A percentile compares a stretch with the other conserved stretches of the same genome.
Conservation (phyloP, 2,797 vertebrate genomes). For the Dallia pectoralis region DNA sequence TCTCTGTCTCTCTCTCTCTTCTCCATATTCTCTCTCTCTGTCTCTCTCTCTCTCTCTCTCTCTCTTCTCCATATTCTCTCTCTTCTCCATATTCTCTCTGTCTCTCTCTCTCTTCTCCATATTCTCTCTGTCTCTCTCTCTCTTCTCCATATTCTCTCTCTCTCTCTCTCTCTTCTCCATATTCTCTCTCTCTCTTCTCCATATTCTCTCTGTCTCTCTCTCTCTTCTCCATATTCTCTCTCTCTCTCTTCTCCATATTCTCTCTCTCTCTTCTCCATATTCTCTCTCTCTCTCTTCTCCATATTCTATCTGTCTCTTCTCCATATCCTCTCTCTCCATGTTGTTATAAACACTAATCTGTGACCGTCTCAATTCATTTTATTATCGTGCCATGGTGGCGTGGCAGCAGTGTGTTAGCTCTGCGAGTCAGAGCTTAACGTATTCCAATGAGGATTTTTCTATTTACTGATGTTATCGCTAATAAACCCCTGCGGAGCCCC, state of each 20-base stretch:
- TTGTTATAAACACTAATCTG: constrained; percentile 46
- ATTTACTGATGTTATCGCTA: constrained; percentile 52
- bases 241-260: no score
- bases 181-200: background rate
- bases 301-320: background rate
- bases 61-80: no score
- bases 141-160: constrained; percentile 7
- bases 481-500: constrained; percentile 40
- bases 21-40: constrained; percentile 22
- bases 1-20: constrained; percentile 1
- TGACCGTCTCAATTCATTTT: constrained; percentile 37
- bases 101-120: constrained; percentile 2
- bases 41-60: constrained; percentile 3
- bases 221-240: constrained; percentile 10
- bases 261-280: no score
- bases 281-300: constrained; percentile 14
- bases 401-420: constrained; percentile 26
- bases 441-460: constrained; percentile 42
- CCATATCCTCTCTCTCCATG: constrained; percentile 24
- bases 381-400: constrained; percentile 32
- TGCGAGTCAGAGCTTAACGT: constrained; percentile 31
- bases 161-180: no score
- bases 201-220: constrained; percentile 9
- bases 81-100: no score
- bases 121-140: constrained; percentile 6